A percentile compares a stretch with the other conserved stretches of the same genome.
phyloP scores from a whole-genome alignment of 2,113 vertebrate species.

The Triplophysa tibetana region DNA sequence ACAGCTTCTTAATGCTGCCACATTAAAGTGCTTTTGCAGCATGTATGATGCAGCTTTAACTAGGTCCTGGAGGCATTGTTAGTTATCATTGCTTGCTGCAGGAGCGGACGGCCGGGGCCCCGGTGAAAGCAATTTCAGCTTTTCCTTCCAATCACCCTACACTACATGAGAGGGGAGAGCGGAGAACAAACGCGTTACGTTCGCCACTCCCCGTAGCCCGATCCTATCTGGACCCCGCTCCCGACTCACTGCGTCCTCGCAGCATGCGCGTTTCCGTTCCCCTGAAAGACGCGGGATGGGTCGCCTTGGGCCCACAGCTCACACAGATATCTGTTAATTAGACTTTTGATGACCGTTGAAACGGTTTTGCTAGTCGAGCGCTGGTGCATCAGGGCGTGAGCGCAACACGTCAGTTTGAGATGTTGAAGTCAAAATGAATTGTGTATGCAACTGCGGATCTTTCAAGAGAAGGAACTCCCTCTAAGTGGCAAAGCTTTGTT shows the following conservation, averaged over 20 bases:
- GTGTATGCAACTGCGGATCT: neutral
- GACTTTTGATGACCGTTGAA: conserved; percentile 69
- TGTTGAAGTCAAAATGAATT: neutral
- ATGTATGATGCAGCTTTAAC: conserved; percentile 86
- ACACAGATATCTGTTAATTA: conserved; percentile 76
- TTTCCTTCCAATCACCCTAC: conserved; percentile 81
- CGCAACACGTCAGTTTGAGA: neutral
- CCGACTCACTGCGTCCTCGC: conserved; percentile 69
- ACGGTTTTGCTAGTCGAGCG: conserved; percentile 57
- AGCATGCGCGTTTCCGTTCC: conserved; percentile 57
- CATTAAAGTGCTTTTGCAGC: conserved; percentile 87
- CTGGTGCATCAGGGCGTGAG: conserved; percentile 23
- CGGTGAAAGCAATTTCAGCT: conserved; percentile 79
- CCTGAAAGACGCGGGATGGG: conserved; percentile 66
- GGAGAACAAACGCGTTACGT: conserved; percentile 70
- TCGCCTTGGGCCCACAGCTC: conserved; percentile 67
- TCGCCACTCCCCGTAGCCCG: conserved; percentile 63
- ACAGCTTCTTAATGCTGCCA: conserved; percentile 87
- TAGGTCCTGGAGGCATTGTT: conserved; percentile 92
- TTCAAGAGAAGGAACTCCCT: conserved; percentile 13
- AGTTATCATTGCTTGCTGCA: conserved; percentile 90
- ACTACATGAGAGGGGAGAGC: conserved; percentile 77
- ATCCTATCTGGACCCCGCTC: conserved; percentile 75
- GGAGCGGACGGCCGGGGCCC: conserved; percentile 71
- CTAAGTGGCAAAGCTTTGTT: conserved; percentile 28